Base-by-base conservation (phyloP, 2,888 invertebrate species). In the Synanthedon formicaeformis region DNA sequence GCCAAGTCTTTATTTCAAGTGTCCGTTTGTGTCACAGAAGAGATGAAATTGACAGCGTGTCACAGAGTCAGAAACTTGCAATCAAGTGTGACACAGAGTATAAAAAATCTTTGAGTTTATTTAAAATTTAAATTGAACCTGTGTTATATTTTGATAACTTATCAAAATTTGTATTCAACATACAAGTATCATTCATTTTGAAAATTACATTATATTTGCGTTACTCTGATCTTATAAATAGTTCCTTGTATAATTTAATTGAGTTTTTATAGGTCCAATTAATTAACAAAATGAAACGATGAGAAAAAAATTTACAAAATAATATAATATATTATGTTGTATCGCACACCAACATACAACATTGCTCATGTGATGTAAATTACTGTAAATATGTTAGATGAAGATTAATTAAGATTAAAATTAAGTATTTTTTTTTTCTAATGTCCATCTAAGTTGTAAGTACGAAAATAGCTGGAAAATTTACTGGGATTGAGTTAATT, bases 331-430 rank as follows among this genome's bases (percentile, higher is more conserved):
- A 41, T 1, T 57, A 63, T 69, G 66, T 72, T 66, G 66, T 71
- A 59, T 67, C 59, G 57, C 54, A 57, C 55, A 58, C 73, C 77
- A 75, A 74, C 76, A 72, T 77, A 72, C 78, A 68, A 69, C 71
- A 71, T 69, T 61, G 67, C 71, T 69, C 73, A 73, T 81, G 83
- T 82, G 82, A 85, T 87, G 86, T 87, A 87, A 86, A 86, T 85
- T 86, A 84, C 78, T 87, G 86, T 87, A 87, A 74, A 84, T 85
- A 60, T 58, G 60, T 73, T 73, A 69, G 73, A 70, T 69, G 73
- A 65, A 71, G 67, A 69, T 62, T 71, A 72, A 64, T 67, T 81
- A 81, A 81, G 79, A 65, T 78, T 65, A 68, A 69, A 23, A 66
- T 68, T 73, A 73, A 65, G 64, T 58, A 2, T 34, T 65, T 64